These are phyloP conservation scores for Bambusicola thoracicus DNA, from an alignment of 2,113 vertebrate genomes.

Conservation along the genomic window DNA sequence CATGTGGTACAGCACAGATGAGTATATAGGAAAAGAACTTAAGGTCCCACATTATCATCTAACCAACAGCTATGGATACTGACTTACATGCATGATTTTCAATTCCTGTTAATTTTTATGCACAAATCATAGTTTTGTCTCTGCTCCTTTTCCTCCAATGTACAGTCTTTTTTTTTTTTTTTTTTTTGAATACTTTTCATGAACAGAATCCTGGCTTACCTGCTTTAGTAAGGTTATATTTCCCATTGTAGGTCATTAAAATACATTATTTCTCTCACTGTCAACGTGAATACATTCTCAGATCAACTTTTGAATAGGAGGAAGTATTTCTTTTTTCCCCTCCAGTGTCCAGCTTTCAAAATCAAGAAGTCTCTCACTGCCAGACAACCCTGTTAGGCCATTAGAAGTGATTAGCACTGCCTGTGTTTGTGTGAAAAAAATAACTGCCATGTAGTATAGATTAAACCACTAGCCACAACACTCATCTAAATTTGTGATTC, in stretches of 20 bases:
- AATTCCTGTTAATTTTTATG: neutral
- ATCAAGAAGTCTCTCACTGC: neutral
- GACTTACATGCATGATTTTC: neutral
- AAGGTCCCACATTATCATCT: neutral
- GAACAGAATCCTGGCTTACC: neutral
- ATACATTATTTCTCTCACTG: neutral
- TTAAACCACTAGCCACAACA: constrained; percentile 60
- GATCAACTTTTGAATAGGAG: neutral
- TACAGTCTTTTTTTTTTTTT: neutral
- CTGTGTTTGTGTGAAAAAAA: neutral
- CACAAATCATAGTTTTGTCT: neutral
- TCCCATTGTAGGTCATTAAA: neutral
- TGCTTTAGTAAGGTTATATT: neutral
- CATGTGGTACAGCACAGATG: neutral
- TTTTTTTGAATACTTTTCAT: neutral
- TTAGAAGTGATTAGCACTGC: constrained; percentile 34
- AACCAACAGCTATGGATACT: neutral
- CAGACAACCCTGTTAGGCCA: constrained; percentile 18
- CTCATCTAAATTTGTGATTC: constrained; percentile 45
- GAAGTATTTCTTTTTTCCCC: neutral
- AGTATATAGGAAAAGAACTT: neutral
- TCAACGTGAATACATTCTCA: neutral
- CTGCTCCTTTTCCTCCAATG: neutral
- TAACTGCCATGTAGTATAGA: neutral
- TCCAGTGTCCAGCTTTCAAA: neutral